Evolutionary conservation across 2,888 invertebrate genomes (phyloP).

Genomic region (Malacosoma neustria): DNA sequence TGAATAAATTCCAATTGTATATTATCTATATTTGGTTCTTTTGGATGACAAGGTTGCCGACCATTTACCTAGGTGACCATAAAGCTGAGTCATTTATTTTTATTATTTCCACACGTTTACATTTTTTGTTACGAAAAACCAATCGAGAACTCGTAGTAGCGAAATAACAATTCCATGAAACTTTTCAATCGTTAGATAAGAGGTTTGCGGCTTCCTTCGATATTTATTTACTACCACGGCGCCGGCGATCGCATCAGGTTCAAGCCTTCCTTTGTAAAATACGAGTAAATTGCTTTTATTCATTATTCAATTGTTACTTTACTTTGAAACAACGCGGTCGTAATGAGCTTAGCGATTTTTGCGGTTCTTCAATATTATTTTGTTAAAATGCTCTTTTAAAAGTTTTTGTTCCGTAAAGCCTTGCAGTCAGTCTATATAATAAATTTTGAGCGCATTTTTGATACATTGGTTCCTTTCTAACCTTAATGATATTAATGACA

Average conservation of each 20-base stretch:
- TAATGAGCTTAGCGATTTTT: conserved; percentile 31
- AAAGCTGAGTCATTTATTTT: too few relatives aligned
- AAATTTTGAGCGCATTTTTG: too few relatives aligned
- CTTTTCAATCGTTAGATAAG: conserved; percentile 64
- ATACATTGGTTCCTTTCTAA: too few relatives aligned
- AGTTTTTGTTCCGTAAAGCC: too few relatives aligned
- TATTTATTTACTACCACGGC: conserved; percentile 53
- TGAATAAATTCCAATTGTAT: too few relatives aligned
- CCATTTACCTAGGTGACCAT: too few relatives aligned
- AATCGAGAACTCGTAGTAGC: conserved; percentile 30
- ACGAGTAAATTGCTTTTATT: conserved; percentile 44
- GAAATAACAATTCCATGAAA: conserved; percentile 41
- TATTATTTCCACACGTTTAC: too few relatives aligned
- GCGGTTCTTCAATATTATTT: conserved; percentile 7
- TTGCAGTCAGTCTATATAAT: too few relatives aligned
- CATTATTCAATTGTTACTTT: conserved; percentile 48
- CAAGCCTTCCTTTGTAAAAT: conserved; percentile 33
- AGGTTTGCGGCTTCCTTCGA: conserved; percentile 51
- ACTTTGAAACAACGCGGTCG: conserved; percentile 18
- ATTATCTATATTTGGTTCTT: too few relatives aligned
- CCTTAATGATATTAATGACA: too few relatives aligned
- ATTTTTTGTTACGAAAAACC: too few relatives aligned
- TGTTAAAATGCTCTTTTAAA: conserved; percentile 5
- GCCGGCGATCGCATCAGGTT: conserved; percentile 18
- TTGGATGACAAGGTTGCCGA: too few relatives aligned